Percentiles rank a stretch among this genome's conserved stretches.
phyloP scores from a whole-genome alignment of 2,113 vertebrate genomes.

The Notiomystis cincta region DNA sequence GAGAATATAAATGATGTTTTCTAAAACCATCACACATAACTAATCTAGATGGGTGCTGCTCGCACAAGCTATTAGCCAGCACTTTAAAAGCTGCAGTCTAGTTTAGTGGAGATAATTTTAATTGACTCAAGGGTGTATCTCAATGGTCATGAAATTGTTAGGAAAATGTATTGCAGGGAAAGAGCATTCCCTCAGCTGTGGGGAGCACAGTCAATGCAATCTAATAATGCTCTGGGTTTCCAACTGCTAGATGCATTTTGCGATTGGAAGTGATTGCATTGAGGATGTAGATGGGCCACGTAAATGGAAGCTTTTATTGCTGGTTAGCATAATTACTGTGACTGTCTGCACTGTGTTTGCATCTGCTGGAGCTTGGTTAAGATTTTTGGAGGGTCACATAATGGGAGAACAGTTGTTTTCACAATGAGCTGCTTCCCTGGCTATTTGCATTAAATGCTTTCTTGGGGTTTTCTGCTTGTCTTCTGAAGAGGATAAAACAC shows the following conservation, averaged over 20 bases:
- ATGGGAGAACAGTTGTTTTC: background rate
- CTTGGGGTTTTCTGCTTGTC: background rate
- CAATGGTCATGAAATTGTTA: constrained; percentile 49
- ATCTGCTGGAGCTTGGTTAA: constrained; percentile 30
- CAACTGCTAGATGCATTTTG: constrained; percentile 42
- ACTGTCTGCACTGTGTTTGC: constrained; percentile 10
- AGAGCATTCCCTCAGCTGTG: constrained; percentile 32
- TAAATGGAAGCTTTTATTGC: constrained; percentile 49
- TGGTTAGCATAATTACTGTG: constrained; percentile 42
- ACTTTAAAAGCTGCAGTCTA: constrained; percentile 56
- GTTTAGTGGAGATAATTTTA: constrained; percentile 67
- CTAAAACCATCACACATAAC: background rate
- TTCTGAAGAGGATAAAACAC: background rate
- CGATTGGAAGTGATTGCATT: constrained; percentile 19
- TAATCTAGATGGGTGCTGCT: constrained; percentile 4
- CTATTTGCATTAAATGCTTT: background rate
- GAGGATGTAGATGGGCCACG: constrained; percentile 10
- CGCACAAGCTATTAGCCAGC: constrained; percentile 26
- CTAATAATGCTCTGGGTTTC: constrained; percentile 40
- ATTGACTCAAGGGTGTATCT: constrained; percentile 62
- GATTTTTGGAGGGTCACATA: background rate
- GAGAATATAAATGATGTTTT: constrained; percentile 58
- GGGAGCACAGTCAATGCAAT: constrained; percentile 26
- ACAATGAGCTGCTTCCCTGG: background rate
- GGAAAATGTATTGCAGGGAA: constrained; percentile 37